Evolutionary conservation across 2,797 vertebrate species (phyloP).

Genomic region (Atherinosoma microstoma): DNA sequence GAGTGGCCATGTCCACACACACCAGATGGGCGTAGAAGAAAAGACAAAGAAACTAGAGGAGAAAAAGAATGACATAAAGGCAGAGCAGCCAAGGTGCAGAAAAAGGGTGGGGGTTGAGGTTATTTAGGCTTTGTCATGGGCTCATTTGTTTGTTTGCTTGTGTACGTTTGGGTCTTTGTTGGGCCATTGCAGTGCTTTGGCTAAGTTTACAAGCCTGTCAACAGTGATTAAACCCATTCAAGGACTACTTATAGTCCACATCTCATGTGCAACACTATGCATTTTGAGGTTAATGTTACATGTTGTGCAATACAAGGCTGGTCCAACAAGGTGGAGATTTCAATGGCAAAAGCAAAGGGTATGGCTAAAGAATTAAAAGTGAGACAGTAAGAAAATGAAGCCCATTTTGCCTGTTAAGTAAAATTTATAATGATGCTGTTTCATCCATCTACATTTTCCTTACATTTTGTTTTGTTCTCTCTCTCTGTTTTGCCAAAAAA

Average conservation of each 20-base stretch:
- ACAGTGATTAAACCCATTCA: slow-evolving; percentile 32
- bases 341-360: slow-evolving; percentile 53
- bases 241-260: slow-evolving; percentile 18
- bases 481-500: slow-evolving; percentile 23
- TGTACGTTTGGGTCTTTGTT: slow-evolving; percentile 57
- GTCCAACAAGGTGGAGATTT: slow-evolving; percentile 58
- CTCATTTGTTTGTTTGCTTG: slow-evolving; percentile 68
- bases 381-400: slow-evolving; percentile 36
- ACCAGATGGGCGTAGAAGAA: slow-evolving; percentile 72
- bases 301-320: slow-evolving; percentile 33
- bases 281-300: slow-evolving; percentile 51
- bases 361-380: slow-evolving; percentile 46
- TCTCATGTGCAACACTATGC: slow-evolving; percentile 14
- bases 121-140: slow-evolving; percentile 37
- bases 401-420: not conserved
- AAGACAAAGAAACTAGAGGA: slow-evolving; percentile 70
- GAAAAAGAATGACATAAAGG: slow-evolving; percentile 66
- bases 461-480: slow-evolving; percentile 24
- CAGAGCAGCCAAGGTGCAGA: slow-evolving; percentile 49
- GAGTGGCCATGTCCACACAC: slow-evolving; percentile 59
- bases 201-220: slow-evolving; percentile 49
- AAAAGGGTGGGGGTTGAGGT: not conserved
- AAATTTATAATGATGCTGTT: not conserved
- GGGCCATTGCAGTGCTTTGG: slow-evolving; percentile 13
- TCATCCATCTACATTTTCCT: not conserved